phyloP scores from a whole-genome alignment of 2,113 vertebrate genomes.

The Delphinus delphis region DNA sequence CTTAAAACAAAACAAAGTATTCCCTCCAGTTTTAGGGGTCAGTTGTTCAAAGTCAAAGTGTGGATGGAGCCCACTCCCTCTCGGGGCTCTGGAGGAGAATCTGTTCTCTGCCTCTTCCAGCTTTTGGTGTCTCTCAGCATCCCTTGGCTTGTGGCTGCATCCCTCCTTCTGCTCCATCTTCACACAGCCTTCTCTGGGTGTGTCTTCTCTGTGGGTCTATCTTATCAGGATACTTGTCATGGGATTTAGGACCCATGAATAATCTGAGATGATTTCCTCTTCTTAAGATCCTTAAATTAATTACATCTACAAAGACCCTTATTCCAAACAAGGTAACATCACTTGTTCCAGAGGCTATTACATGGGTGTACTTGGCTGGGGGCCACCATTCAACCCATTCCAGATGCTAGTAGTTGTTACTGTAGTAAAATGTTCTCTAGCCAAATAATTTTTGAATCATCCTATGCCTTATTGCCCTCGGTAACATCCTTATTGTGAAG shows the following conservation, averaged over 20 bases:
- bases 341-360: background rate
- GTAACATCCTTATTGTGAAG: background rate
- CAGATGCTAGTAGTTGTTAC: background rate
- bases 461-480: background rate
- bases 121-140: rapidly evolving
- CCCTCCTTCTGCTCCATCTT: background rate
- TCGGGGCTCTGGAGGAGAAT: rapidly evolving
- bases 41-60: background rate
- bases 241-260: background rate
- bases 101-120: background rate
- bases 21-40: background rate
- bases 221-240: background rate
- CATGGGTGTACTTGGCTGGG: background rate
- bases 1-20: background rate
- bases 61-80: rapidly evolving
- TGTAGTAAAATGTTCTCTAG: background rate
- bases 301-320: background rate
- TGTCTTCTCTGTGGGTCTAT: background rate
- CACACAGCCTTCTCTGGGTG: rapidly evolving
- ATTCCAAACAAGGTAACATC: background rate
- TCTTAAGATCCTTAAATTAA: background rate
- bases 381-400: background rate
- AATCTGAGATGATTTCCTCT: background rate
- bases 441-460: background rate
- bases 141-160: too few relatives aligned